Evolutionary conservation across 1,140 invertebrate species (phyloP), one percentile per base, ranked within the genome.

Genomic region (Scaptomyza montana): DNA sequence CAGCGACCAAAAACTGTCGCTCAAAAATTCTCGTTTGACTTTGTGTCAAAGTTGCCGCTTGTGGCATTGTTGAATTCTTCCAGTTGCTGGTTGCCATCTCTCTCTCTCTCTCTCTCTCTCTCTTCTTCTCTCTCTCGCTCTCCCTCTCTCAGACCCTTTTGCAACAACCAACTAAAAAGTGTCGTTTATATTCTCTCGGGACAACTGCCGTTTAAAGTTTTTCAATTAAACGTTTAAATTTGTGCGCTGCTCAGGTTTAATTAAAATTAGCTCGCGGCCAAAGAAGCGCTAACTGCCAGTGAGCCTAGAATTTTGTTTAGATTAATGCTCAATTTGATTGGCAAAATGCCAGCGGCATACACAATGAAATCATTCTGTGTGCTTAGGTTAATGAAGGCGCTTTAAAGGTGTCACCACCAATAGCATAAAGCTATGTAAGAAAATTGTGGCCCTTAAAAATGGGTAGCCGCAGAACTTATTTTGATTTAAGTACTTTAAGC

Each of bases 321-420:
- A 87, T 86, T 81, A 81, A 87, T 87, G 81, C 82, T 86, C 81
- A 87, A 87, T 86, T 78, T 76, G 68, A 87, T 87, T 87, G 57
- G 50, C 51, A 41, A 78, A 87, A 78, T 82, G 82, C 72, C 78
- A 65, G 49, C 51, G 57, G 65, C 66, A 55, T 46, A 47, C 56
- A 70, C 53, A 56, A 9, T 7, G 6, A 69, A 62, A 67, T 72
- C 63, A 59, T 73, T 67, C 68, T 73, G 64, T 62, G 49, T 68
- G 57, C 51, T 61, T 62, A 56, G 71, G 65, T 69, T 74, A 74
- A 74, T 74, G 69, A 63, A 61, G 41, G 28, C 56, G 41, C 55
- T 43, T 55, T 68, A 73, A 73, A 46, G 13, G 41, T 49, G 46
- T 39, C 19, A 28, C 16, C 65, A 28, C 56, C 46, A 46, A 43